Percentiles rank a stretch among this genome's conserved stretches.
Conservation (phyloP, 2,888 invertebrate genomes). For the Parapristionchus giblindavisi region DNA sequence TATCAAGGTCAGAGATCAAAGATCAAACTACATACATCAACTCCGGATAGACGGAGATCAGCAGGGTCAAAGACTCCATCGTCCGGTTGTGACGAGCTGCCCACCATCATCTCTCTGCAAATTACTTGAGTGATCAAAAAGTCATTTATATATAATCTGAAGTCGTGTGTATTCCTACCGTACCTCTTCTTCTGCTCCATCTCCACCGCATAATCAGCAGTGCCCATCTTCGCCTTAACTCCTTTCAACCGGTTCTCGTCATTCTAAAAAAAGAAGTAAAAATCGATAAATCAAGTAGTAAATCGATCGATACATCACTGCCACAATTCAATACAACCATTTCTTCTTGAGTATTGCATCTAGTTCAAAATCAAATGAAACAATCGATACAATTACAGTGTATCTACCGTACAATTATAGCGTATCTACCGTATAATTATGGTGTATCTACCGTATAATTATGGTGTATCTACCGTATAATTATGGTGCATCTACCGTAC, state of each 20-base stretch:
- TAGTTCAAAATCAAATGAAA: no score
- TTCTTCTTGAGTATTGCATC: no score
- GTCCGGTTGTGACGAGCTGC: neutral
- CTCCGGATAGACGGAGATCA: neutral
- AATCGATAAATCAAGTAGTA: neutral
- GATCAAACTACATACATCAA: neutral
- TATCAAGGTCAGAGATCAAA: neutral
- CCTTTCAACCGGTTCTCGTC: neutral
- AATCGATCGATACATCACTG: neutral
- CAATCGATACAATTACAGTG: no score
- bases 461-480: no score
- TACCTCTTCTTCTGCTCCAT: conserved; percentile 21
- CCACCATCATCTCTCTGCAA: conserved; percentile 18
- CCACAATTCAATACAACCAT: no score
- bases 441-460: no score
- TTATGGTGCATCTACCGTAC: no score
- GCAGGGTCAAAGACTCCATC: neutral
- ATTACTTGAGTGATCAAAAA: neutral
- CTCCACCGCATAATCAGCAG: neutral
- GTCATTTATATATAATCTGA: neutral
- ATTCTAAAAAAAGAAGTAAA: no score
- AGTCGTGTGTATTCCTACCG: neutral
- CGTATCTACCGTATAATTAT: no score
- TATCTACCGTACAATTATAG: no score
- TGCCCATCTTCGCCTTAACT: conserved; percentile 13